These are phyloP conservation scores for Agrypnia vestita DNA, from an alignment of 1,140 invertebrate species.

Conservation along the genomic window DNA sequence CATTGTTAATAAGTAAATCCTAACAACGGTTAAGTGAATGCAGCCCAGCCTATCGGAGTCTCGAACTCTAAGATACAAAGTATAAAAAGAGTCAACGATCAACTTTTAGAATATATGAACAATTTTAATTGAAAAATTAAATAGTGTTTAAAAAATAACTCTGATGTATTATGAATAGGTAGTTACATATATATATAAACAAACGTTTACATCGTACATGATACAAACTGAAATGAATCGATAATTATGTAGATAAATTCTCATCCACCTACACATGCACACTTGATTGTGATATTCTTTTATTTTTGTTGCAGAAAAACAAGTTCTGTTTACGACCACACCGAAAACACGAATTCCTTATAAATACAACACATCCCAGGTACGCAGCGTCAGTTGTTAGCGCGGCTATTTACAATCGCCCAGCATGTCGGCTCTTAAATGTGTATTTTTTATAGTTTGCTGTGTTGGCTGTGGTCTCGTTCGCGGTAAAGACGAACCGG, in stretches of 20 bases:
- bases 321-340: conserved; percentile 25
- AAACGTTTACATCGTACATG: too few species aligned
- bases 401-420: background rate
- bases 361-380: conserved; percentile 37
- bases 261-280: background rate
- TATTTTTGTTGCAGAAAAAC: conserved; percentile 43
- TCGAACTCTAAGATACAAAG: too few species aligned
- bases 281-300: conserved; percentile 7
- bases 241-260: background rate
- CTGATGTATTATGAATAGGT: too few species aligned
- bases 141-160: too few species aligned
- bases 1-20: too few species aligned
- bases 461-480: conserved; percentile 1
- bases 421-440: conserved; percentile 16
- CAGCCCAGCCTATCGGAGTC: too few species aligned
- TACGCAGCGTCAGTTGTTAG: background rate
- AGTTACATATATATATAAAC: too few species aligned
- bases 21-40: too few species aligned
- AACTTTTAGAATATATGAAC: too few species aligned
- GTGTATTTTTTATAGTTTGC: background rate
- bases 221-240: too few species aligned
- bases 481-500: conserved; percentile 3
- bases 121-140: too few species aligned
- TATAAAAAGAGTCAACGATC: too few species aligned
- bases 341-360: conserved; percentile 32